Evolutionary conservation across 2,113 vertebrate genomes (phyloP).

Genomic region (Laterallus jamaicensis): DNA sequence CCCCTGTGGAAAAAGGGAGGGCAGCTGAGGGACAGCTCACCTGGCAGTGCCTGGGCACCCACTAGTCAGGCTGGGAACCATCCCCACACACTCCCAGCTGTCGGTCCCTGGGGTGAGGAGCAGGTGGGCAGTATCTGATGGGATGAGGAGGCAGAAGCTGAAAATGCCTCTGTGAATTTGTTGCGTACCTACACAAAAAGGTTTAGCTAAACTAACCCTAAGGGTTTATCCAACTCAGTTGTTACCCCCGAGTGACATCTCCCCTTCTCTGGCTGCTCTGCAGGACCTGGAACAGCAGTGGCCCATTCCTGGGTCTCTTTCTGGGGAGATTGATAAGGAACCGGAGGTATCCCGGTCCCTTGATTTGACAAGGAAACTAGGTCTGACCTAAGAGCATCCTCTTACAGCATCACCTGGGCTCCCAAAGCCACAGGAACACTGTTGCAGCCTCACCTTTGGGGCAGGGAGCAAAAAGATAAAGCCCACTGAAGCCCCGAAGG

Average conservation of each 20-base stretch:
- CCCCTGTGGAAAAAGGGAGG: slow-evolving; percentile 59
- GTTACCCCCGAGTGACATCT: not conserved
- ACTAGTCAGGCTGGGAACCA: fast-evolving
- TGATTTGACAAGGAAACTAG: not conserved
- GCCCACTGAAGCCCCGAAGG: not conserved
- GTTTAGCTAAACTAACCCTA: not conserved
- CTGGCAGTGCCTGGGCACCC: not conserved
- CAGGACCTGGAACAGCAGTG: not conserved
- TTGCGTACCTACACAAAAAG: not conserved
- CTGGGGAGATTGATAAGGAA: not conserved
- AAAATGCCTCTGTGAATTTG: not conserved
- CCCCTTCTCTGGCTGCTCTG: not conserved
- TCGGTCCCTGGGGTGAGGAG: fast-evolving
- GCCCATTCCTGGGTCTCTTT: slow-evolving; percentile 12
- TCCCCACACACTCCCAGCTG: fast-evolving
- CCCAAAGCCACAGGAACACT: not conserved
- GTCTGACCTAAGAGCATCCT: not conserved
- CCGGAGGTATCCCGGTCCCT: not conserved
- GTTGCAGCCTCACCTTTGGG: not conserved
- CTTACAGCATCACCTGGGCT: not conserved
- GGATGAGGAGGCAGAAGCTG: fast-evolving
- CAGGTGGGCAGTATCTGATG: fast-evolving
- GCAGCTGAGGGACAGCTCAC: not conserved
- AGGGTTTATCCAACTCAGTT: not conserved
- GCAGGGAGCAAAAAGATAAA: not conserved